Percentiles rank a stretch among this genome's conserved stretches.
These are phyloP conservation scores for Carabus problematicus DNA, from an alignment of 2,888 invertebrate species.

Conservation along the genomic window DNA sequence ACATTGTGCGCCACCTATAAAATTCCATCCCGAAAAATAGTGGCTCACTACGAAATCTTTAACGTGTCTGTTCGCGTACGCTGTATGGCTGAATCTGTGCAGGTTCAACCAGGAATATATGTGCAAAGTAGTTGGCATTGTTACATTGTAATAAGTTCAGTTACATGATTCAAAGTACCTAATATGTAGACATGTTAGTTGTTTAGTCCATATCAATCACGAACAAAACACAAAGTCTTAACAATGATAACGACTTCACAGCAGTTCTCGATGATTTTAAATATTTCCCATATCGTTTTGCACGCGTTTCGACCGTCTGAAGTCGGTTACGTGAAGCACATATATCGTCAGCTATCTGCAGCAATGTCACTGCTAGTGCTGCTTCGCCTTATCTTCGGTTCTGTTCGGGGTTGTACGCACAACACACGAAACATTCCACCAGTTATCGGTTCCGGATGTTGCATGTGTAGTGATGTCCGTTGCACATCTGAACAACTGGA, in stretches of 20 bases:
- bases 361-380: conserved; percentile 42
- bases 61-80: no score
- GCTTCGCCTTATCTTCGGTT: conserved; percentile 14
- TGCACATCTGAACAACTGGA: background rate
- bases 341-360: conserved; percentile 47
- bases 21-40: background rate
- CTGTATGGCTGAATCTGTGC: no score
- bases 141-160: no score
- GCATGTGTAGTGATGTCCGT: background rate
- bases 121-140: no score
- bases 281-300: conserved; percentile 44
- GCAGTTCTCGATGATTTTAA: conserved; percentile 21
- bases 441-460: background rate
- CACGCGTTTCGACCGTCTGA: conserved; percentile 50
- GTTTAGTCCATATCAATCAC: no score
- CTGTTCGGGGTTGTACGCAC: conserved; percentile 28
- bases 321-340: conserved; percentile 51
- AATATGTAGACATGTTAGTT: no score
- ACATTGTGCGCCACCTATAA: conserved; percentile 1
- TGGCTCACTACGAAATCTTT: no score
- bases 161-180: no score
- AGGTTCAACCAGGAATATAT: no score
- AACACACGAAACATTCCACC: conserved; percentile 24
- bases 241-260: background rate
- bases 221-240: no score